phyloP scores from a whole-genome alignment of 2,888 invertebrate genomes.

The Zaprionus lineosus region DNA sequence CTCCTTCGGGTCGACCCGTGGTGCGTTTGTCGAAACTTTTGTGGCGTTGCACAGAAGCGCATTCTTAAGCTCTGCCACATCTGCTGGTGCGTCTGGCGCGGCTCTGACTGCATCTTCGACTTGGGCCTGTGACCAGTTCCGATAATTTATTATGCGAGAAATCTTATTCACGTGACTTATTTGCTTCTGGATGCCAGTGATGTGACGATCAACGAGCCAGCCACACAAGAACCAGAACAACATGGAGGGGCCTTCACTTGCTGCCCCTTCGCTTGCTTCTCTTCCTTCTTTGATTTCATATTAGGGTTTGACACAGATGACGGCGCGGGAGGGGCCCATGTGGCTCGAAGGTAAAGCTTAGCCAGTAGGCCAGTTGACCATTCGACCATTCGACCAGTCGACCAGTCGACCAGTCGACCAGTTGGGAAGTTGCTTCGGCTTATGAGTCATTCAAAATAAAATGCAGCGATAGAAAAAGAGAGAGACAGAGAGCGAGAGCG shows the following conservation, averaged over 20 bases:
- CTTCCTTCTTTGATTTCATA: no score
- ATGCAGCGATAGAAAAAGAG: not conserved
- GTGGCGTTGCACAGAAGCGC: constrained; percentile 74
- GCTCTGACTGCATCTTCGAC: constrained; percentile 1
- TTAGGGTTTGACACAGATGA: no score
- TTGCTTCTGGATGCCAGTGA: constrained; percentile 74
- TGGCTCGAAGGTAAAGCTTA: constrained; percentile 9
- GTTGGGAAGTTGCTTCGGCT: constrained; percentile 26
- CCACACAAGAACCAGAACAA: constrained; percentile 57
- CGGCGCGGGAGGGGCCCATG: not conserved
- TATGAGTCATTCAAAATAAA: constrained; percentile 32
- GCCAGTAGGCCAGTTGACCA: constrained; percentile 30
- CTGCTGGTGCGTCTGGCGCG: not conserved
- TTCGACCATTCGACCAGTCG: constrained; percentile 34
- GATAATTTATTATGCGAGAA: constrained; percentile 82
- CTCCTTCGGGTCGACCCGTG: not conserved
- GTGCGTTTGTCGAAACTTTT: constrained; percentile 17
- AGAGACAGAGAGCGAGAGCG: not conserved
- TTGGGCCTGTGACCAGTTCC: constrained; percentile 47
- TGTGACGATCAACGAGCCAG: constrained; percentile 42
- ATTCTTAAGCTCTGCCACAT: constrained; percentile 60
- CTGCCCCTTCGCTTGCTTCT: no score
- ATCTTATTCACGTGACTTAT: constrained; percentile 81
- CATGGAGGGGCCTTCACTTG: constrained; percentile 14
- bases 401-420: constrained; percentile 44